Evolutionary conservation across 2,113 vertebrate genomes (phyloP).

Genomic region (Irena cyanogastra): DNA sequence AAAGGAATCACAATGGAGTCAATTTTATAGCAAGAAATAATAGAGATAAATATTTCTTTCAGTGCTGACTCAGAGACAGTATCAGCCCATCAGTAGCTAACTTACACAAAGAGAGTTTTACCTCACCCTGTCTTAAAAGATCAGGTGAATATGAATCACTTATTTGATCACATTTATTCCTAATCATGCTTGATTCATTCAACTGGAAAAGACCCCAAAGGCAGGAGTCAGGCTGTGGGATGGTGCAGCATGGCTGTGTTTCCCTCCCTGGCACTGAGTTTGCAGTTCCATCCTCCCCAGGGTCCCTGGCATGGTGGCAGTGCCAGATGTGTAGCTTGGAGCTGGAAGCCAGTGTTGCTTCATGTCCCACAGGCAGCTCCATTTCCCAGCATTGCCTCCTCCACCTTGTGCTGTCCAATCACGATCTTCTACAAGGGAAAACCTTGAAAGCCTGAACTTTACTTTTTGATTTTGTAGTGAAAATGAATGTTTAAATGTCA

Average conservation of each 20-base stretch:
- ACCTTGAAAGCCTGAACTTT: neutral
- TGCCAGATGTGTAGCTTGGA: rapidly evolving
- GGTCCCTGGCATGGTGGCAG: neutral
- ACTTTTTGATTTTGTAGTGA: neutral
- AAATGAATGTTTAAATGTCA: neutral
- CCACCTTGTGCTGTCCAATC: rapidly evolving
- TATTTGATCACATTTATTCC: neutral
- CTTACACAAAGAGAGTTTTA: neutral
- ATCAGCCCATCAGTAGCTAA: neutral
- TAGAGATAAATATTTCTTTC: neutral
- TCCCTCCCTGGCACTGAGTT: neutral
- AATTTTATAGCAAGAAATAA: neutral
- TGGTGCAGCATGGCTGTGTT: neutral
- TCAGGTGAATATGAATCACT: neutral
- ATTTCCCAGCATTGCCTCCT: rapidly evolving
- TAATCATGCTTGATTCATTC: neutral
- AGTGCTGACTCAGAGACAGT: neutral
- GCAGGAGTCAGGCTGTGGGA: neutral
- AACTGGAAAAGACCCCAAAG: neutral
- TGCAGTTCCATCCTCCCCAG: neutral
- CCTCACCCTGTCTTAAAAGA: neutral
- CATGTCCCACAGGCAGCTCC: neutral
- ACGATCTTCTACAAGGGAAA: rapidly evolving
- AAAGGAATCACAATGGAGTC: neutral
- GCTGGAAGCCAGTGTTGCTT: neutral